Evolutionary conservation across 2,888 invertebrate genomes (phyloP).

Genomic region (Eurytoma californica): DNA sequence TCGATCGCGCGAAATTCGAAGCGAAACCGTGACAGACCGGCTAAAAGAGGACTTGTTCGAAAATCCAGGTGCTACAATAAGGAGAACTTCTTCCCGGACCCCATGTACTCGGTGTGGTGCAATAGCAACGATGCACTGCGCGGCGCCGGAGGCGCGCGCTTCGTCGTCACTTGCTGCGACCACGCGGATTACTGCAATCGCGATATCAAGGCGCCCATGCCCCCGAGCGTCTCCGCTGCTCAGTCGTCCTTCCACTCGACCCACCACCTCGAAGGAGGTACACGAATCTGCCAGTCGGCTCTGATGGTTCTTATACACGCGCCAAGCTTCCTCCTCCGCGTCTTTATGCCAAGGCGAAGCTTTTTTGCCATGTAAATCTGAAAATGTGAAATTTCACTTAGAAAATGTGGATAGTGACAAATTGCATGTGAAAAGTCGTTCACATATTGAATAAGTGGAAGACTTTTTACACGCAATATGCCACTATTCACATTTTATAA

Average conservation of each 20-base stretch:
- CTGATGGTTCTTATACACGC: no score
- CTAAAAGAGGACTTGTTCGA: conserved; percentile 50
- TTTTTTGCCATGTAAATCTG: not conserved
- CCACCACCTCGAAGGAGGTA: conserved; percentile 70
- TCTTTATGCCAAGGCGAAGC: no score
- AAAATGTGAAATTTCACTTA: no score
- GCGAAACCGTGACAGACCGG: not conserved
- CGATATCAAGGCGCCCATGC: conserved; percentile 79
- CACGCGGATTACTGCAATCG: conserved; percentile 85
- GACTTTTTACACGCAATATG: no score
- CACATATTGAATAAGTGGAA: no score
- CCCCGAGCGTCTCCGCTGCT: conserved; percentile 63
- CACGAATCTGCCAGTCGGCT: conserved; percentile 29
- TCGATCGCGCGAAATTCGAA: not conserved
- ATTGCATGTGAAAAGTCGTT: no score
- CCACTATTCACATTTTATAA: no score
- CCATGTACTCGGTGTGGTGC: conserved; percentile 71
- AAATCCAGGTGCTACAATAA: conserved; percentile 74
- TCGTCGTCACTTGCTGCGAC: conserved; percentile 88
- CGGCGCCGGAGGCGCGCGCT: conserved; percentile 77
- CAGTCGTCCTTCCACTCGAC: conserved; percentile 66
- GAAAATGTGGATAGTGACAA: no score
- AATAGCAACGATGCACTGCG: conserved; percentile 66
- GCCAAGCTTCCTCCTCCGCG: no score
- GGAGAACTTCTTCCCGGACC: conserved; percentile 70